Conservation (phyloP, 2,888 invertebrate genomes). For the Mimumesa dahlbomi region DNA sequence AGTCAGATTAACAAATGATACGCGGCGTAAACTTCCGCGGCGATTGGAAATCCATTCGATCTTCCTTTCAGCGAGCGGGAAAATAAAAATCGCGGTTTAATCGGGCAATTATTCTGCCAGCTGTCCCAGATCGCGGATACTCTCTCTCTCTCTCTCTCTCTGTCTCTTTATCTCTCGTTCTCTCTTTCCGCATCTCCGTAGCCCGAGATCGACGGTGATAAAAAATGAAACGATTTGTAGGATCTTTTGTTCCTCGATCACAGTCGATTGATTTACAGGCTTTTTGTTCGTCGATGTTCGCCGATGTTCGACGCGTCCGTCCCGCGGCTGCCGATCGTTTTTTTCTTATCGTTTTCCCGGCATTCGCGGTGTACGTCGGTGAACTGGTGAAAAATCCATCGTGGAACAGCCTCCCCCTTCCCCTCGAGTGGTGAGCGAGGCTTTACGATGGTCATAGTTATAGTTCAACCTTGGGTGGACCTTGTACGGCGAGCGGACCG, state of each 20-base stretch:
- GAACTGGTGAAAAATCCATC: slow-evolving; percentile 11
- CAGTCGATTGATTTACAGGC: slow-evolving; percentile 33
- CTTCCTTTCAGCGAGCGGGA: no score
- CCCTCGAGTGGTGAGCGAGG: slow-evolving; percentile 24
- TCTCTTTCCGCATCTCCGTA: no score
- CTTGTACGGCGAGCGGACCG: slow-evolving; percentile 33
- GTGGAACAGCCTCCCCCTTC: slow-evolving; percentile 10
- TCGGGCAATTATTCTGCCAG: slow-evolving; percentile 39
- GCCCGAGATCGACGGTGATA: neutral
- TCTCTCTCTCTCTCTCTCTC: no score
- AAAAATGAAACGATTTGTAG: slow-evolving; percentile 41
- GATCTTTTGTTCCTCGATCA: slow-evolving; percentile 24
- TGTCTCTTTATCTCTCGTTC: no score
- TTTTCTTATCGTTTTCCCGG: neutral
- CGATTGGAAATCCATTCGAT: no score
- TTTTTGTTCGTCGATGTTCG: no score
- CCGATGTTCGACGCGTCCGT: neutral
- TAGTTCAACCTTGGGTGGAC: slow-evolving; percentile 2
- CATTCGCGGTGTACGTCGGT: neutral
- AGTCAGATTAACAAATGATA: no score
- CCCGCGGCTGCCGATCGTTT: neutral
- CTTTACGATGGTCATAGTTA: slow-evolving; percentile 25
- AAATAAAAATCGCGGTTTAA: no score
- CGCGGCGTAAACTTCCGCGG: no score
- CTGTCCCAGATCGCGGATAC: neutral